Percentiles rank a stretch among this genome's conserved stretches.
phyloP scores from a whole-genome alignment of 2,888 invertebrate species.

The Allygus modestus region DNA sequence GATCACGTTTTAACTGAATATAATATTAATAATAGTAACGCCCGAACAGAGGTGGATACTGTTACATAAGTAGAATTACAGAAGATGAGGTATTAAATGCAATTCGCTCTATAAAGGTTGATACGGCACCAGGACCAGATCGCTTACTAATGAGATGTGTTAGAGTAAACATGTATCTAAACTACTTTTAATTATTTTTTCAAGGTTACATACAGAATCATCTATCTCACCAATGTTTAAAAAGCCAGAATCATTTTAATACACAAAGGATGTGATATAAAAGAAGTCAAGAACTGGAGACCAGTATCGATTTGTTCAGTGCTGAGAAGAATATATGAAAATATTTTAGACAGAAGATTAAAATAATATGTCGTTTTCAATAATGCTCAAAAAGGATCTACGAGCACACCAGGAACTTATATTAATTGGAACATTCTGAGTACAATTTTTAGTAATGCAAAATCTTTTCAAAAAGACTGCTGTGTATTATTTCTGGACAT shows the following conservation, averaged over 20 bases:
- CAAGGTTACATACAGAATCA: background rate
- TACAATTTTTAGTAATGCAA: background rate
- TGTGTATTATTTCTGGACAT: background rate
- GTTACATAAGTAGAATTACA: background rate
- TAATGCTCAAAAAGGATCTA: constrained; percentile 4
- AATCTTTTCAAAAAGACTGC: background rate
- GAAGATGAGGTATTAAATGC: background rate
- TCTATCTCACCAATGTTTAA: background rate
- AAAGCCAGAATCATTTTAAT: background rate
- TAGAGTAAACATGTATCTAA: background rate
- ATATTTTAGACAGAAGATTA: background rate
- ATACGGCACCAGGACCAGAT: constrained; percentile 4
- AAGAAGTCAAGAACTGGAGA: constrained; percentile 8
- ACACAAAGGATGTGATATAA: background rate
- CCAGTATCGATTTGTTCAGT: constrained; percentile 12
- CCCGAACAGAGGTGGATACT: background rate
- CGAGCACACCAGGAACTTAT: background rate
- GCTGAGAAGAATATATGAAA: constrained; percentile 11
- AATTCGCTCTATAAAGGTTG: background rate
- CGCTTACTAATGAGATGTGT: background rate
- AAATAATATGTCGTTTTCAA: background rate
- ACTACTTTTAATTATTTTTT: background rate
- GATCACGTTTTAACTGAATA: background rate
- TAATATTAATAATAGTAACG: background rate
- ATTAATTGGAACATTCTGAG: background rate